Evolutionary conservation across 2,888 invertebrate species (phyloP).

Genomic region (Craniophora ligustri): DNA sequence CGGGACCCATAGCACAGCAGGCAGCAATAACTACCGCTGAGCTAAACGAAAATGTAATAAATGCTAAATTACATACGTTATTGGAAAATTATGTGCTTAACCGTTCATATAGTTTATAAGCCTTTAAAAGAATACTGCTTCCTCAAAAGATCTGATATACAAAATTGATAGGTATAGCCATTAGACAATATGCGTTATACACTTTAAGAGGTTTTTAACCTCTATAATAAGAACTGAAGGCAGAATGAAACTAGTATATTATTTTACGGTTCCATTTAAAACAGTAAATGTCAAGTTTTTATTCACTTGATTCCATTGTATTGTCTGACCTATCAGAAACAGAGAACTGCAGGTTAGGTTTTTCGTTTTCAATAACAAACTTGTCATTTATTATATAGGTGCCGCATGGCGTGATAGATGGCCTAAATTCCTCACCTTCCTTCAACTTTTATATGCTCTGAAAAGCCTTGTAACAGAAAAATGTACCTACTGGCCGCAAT

Average conservation of each 20-base stretch:
- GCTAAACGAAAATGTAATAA: conserved; percentile 8
- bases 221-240: neutral
- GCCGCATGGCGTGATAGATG: conserved; percentile 39
- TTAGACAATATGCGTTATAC: neutral
- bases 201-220: neutral
- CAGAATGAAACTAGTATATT: no score
- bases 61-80: neutral
- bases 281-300: neutral
- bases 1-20: no score
- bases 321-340: neutral
- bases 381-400: conserved; percentile 33
- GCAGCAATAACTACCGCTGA: no score
- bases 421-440: conserved; percentile 34
- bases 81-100: neutral
- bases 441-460: conserved; percentile 10
- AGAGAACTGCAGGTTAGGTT: conserved; percentile 21
- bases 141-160: neutral
- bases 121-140: conserved; percentile 7
- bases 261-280: neutral
- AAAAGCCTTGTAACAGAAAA: conserved; percentile 25
- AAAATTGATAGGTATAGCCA: conserved; percentile 2
- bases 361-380: conserved; percentile 30
- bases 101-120: neutral
- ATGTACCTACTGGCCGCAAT: conserved; percentile 22
- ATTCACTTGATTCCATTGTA: no score